These are phyloP conservation scores for Malacosoma neustria DNA, from an alignment of 2,888 invertebrate species.

Conservation along the genomic window DNA sequence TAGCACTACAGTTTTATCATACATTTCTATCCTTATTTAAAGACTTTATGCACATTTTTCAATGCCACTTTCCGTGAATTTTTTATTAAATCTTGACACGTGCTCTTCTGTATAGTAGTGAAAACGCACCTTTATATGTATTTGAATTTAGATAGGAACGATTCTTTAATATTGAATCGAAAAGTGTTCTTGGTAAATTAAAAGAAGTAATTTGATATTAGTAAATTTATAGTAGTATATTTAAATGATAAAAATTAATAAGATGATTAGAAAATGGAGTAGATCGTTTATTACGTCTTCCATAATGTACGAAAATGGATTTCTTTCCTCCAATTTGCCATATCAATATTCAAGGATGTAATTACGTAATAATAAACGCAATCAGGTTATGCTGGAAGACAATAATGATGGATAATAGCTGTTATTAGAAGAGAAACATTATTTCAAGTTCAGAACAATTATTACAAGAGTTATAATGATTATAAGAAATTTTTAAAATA, in stretches of 20 bases:
- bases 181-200: conserved; percentile 22
- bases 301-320: conserved; percentile 54
- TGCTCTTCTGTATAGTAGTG: no score
- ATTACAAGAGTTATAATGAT: conserved; percentile 54
- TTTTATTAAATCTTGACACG: no score
- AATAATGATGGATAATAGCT: conserved; percentile 70
- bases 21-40: no score
- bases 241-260: conserved; percentile 18
- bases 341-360: conserved; percentile 30
- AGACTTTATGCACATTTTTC: no score
- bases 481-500: conserved; percentile 64
- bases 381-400: conserved; percentile 69
- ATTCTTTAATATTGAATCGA: conserved; percentile 15
- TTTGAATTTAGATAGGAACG: conserved; percentile 28
- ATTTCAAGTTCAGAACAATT: conserved; percentile 58
- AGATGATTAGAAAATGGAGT: conserved; percentile 37
- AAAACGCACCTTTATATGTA: no score
- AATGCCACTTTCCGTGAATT: no score
- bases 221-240: conserved; percentile 8
- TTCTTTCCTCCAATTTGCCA: conserved; percentile 40
- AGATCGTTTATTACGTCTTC: conserved; percentile 64
- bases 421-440: conserved; percentile 54
- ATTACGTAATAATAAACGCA: conserved; percentile 31
- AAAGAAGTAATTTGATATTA: conserved; percentile 4
- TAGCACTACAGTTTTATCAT: no score